Evolutionary conservation across 2,797 vertebrate species (phyloP).

Genomic region (Alcedo atthis): DNA sequence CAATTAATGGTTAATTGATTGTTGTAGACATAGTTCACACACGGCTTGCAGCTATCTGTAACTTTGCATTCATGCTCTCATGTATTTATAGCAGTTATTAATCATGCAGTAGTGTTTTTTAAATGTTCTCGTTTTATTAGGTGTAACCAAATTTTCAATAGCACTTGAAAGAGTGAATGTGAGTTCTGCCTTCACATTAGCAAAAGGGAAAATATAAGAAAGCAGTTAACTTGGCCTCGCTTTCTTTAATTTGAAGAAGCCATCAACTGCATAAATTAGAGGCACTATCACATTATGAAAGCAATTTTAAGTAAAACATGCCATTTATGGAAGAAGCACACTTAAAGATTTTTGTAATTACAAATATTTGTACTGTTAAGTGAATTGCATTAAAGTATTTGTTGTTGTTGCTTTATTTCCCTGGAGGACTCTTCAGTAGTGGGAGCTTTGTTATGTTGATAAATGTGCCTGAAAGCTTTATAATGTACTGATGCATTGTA

Average conservation of each 20-base stretch:
- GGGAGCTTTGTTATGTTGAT: slow-evolving; percentile 64
- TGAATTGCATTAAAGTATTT: slow-evolving; percentile 56
- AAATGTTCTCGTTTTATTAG: slow-evolving; percentile 19
- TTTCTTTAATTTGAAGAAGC: background rate
- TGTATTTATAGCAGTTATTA: slow-evolving; percentile 33
- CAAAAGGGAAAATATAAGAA: background rate
- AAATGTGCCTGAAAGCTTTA: slow-evolving; percentile 67
- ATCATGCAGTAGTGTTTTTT: background rate
- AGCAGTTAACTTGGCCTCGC: background rate
- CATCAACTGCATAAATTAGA: background rate
- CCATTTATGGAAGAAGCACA: slow-evolving; percentile 46
- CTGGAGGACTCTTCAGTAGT: slow-evolving; percentile 51
- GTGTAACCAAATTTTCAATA: background rate
- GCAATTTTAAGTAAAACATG: slow-evolving; percentile 48
- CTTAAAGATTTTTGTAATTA: slow-evolving; percentile 69
- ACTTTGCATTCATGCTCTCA: background rate
- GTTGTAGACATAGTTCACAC: background rate
- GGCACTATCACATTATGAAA: slow-evolving; percentile 5
- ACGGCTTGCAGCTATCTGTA: slow-evolving; percentile 14
- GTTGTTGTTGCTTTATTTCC: slow-evolving; percentile 68
- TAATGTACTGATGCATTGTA: slow-evolving; percentile 68
- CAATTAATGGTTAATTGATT: slow-evolving; percentile 44
- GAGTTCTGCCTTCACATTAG: background rate
- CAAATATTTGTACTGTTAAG: slow-evolving; percentile 70
- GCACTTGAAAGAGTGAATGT: background rate